Evolutionary conservation across 1,140 invertebrate genomes (phyloP).

Genomic region (Zaprionus inermis): DNA sequence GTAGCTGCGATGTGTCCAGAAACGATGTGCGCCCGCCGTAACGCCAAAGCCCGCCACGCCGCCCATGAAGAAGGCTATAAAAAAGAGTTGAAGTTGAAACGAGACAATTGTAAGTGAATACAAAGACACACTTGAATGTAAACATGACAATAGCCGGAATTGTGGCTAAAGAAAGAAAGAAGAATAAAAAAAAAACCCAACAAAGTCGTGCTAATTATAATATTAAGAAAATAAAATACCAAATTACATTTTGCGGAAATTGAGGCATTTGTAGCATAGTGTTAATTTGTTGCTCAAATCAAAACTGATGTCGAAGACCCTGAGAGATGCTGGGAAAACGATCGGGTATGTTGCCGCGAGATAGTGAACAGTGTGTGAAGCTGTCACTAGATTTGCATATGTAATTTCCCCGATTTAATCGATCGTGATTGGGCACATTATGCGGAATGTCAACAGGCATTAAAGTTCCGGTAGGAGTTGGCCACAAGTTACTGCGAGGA

Average conservation of each 20-base stretch:
- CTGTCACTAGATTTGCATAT: conserved; percentile 16
- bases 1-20: conserved; percentile 93
- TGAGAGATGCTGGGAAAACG: background rate
- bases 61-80: conserved; percentile 85
- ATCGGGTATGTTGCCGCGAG: background rate
- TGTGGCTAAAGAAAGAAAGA: conserved; percentile 2
- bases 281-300: conserved; percentile 66
- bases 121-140: background rate
- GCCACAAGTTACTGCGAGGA: too few relatives aligned
- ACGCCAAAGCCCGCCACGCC: conserved; percentile 88
- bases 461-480: background rate
- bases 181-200: conserved; percentile 28
- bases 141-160: background rate
- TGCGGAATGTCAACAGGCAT: conserved; percentile 18
- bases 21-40: conserved; percentile 93
- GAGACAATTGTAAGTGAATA: conserved; percentile 28
- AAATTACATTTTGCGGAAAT: conserved; percentile 76
- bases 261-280: conserved; percentile 62
- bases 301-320: conserved; percentile 18
- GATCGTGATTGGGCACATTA: conserved; percentile 2
- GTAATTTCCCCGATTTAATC: conserved; percentile 16
- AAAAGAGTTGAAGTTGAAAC: conserved; percentile 6
- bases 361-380: background rate
- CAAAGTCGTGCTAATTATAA: conserved; percentile 61
- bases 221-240: conserved; percentile 50